Percentiles rank a stretch among this genome's conserved stretches.
Evolutionary conservation across 2,797 vertebrate species (phyloP).

Genomic region (Bradypodion pumilum): DNA sequence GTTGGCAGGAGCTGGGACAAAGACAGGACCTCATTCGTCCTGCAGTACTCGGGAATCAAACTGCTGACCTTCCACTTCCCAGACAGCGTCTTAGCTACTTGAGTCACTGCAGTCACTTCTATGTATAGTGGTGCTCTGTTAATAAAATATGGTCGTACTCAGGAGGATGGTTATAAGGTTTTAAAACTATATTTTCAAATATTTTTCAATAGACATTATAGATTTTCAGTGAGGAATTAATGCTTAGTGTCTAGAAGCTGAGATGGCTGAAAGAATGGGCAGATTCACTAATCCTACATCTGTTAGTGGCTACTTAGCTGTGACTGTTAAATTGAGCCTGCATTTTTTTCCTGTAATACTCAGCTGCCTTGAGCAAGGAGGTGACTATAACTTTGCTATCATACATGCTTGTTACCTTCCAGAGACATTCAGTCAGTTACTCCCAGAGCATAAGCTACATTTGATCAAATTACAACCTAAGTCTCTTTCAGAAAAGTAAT

Average conservation of each 20-base stretch:
- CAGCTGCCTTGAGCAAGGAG: neutral
- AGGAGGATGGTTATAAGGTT: neutral
- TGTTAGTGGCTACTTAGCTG: neutral
- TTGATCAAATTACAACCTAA: neutral
- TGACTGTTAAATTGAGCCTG: neutral
- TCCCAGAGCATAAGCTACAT: neutral
- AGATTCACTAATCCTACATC: neutral
- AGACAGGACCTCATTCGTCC: too few species aligned
- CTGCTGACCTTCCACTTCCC: too few species aligned
- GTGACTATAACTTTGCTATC: neutral
- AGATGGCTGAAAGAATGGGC: neutral
- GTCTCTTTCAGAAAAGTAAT: neutral
- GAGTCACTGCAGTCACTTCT: too few species aligned
- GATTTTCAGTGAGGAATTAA: neutral
- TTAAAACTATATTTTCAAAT: neutral
- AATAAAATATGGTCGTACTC: neutral
- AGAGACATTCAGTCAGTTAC: neutral
- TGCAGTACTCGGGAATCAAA: too few species aligned
- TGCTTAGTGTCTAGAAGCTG: neutral
- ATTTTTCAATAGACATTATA: neutral
- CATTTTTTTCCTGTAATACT: neutral
- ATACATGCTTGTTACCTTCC: neutral
- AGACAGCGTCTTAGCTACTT: too few species aligned
- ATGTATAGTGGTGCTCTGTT: too few species aligned
- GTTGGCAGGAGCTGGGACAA: too few species aligned